Base-by-base conservation (phyloP, 2,797 vertebrate species). In the Danio kyathit region DNA sequence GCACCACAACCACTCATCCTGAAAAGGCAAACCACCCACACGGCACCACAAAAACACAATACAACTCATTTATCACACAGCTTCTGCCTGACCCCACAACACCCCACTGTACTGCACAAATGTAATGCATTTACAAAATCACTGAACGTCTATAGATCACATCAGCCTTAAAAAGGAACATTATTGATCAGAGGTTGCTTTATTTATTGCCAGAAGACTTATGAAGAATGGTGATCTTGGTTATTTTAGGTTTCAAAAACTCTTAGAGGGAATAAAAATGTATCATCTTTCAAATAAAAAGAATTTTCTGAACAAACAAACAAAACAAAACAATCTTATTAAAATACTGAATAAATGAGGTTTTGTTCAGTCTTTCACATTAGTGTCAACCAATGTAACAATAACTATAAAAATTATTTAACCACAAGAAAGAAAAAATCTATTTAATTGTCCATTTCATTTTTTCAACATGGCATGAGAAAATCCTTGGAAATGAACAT, bases 11-110 rank as follows among this genome's bases (percentile, higher is more conserved):
- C 8, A 9, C 72, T 40, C 44, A 12, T 43, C 72, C n/a, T 48
- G 43, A 74, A 74, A 74, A 74, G 57, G 21, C 10, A 74, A 46
- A 38, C 14, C 44, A 74, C 57, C 57, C 14, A 59, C 44, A 49
- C 49, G 72, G 44, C 44, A 38, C 56, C 14, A 29, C 54, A 1
- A 74, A 48, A 56, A 54, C 29, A 57, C 51, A 72, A 48, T 59
- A 8, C 19, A 60, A 40, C 43, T 74, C 14, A 61, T 38, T 61
- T 14, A 61, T 60, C 44, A 48, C 3, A 70, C 12, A 17, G 29
- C 67, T 54, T 54, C 48, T 54, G 29, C 10, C 11, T 71, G 29
- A 54, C 29, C 49, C 49, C 38, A 54, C 5, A 54, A 54, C 38
- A 41, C 0, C 16, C 10, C 29, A 54, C 16, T 54, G 40, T 71